Conservation (phyloP, 35 echinoderm and acorn worm species). For the Ophioderma brevispina region DNA sequence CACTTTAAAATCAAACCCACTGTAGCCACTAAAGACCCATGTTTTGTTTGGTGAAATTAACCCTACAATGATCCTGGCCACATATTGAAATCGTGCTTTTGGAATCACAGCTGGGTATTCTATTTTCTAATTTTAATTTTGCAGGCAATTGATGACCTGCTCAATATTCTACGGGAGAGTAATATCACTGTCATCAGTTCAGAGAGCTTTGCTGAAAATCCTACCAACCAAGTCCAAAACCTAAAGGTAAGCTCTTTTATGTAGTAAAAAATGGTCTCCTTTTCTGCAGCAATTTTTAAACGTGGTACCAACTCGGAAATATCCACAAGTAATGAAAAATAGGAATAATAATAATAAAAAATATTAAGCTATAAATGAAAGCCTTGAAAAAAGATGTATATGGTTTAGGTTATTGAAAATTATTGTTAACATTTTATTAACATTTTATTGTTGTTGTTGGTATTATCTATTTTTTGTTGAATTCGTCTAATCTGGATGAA, state of each 20-base stretch:
- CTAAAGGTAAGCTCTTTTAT: conserved; percentile 51
- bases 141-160: conserved; percentile 59
- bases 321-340: too few relatives aligned
- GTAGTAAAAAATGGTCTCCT: not conserved
- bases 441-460: not conserved
- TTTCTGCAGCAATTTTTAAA: not conserved
- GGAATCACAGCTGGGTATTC: not conserved
- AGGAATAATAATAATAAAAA: not conserved
- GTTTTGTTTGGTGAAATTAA: too few relatives aligned
- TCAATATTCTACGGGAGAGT: conserved; percentile 28
- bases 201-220: conserved; percentile 63
- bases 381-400: not conserved
- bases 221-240: conserved; percentile 56
- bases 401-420: not conserved
- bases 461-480: not conserved
- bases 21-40: too few relatives aligned
- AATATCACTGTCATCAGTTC: conserved; percentile 67
- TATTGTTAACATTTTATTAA: not conserved
- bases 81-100: too few relatives aligned
- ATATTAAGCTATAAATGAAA: not conserved
- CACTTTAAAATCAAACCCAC: too few relatives aligned
- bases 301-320: not conserved
- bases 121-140: not conserved
- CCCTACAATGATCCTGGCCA: too few relatives aligned
- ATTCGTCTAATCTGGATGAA: not conserved